Conservation (phyloP, 2,797 vertebrate genomes). For the Poecilia picta region DNA sequence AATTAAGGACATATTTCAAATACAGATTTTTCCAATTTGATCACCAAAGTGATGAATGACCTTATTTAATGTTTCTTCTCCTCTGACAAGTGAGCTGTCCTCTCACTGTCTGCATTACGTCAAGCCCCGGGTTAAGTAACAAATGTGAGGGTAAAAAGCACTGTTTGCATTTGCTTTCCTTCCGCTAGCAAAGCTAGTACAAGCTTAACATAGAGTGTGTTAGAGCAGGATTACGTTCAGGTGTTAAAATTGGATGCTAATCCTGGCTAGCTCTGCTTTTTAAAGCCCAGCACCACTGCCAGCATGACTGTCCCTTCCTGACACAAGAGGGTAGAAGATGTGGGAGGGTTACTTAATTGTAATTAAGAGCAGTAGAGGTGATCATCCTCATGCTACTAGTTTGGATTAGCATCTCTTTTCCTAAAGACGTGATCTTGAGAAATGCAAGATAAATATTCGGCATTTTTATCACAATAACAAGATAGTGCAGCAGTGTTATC, state of each 20-base stretch:
- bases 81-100: slow-evolving; percentile 15
- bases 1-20: background rate
- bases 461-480: background rate
- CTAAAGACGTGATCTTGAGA: background rate
- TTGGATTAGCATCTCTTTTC: background rate
- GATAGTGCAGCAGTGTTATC: background rate
- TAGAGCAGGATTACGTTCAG: slow-evolving; percentile 79
- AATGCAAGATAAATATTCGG: background rate
- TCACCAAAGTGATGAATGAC: slow-evolving; percentile 3
- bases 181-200: slow-evolving; percentile 68
- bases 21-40: background rate
- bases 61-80: slow-evolving; percentile 2
- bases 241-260: slow-evolving; percentile 85
- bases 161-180: slow-evolving; percentile 43
- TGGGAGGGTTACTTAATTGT: slow-evolving; percentile 23
- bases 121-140: slow-evolving; percentile 68
- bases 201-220: slow-evolving; percentile 72
- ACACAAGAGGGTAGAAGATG: slow-evolving; percentile 27
- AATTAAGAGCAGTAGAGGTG: slow-evolving; percentile 1
- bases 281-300: slow-evolving; percentile 60
- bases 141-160: slow-evolving; percentile 21
- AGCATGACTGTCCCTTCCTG: slow-evolving; percentile 45
- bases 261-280: slow-evolving; percentile 78
- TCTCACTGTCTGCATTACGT: slow-evolving; percentile 43
- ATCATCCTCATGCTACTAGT: background rate